These are phyloP conservation scores for Phyllotreta striolata DNA, from an alignment of 2,888 invertebrate species.

Conservation along the genomic window DNA sequence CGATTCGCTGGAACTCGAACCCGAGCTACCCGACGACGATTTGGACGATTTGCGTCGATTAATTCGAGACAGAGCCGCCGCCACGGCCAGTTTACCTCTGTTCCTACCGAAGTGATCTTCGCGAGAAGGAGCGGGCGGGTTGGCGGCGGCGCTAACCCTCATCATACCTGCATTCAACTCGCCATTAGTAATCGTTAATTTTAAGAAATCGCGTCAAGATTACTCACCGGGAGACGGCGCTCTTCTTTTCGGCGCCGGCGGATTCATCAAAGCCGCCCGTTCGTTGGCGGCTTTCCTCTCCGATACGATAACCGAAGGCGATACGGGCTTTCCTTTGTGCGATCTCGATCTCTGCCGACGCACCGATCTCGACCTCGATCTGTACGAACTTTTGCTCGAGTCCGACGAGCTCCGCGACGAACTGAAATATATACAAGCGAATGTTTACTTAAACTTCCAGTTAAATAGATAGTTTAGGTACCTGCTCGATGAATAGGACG, in stretches of 20 bases:
- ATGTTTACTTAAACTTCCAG: neutral
- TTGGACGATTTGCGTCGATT: conserved; percentile 58
- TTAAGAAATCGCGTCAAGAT: neutral
- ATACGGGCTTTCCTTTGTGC: conserved; percentile 59
- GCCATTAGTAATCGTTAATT: neutral
- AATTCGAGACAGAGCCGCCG: conserved; percentile 58
- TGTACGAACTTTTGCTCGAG: conserved; percentile 57
- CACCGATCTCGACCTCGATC: conserved; percentile 64
- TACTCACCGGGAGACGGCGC: conserved; percentile 63
- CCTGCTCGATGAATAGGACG: conserved; percentile 72
- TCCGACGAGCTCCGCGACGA: conserved; percentile 57
- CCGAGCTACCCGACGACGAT: conserved; percentile 65
- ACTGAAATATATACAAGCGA: conserved; percentile 44
- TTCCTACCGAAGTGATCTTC: conserved; percentile 57
- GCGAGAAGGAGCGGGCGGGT: conserved; percentile 66
- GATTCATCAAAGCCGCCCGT: conserved; percentile 77
- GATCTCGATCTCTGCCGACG: conserved; percentile 61
- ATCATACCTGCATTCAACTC: conserved; percentile 56
- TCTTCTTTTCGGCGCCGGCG: conserved; percentile 71
- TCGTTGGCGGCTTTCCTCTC: conserved; percentile 71
- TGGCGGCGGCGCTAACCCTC: conserved; percentile 66
- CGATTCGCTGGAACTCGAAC: conserved; percentile 66
- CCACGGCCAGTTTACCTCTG: conserved; percentile 58
- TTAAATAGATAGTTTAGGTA: no score
- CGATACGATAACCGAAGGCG: conserved; percentile 71